Percentiles rank a stretch among this genome's conserved stretches.
These are phyloP conservation scores for Aptenodytes patagonicus DNA, from an alignment of 2,113 vertebrate species.

Conservation along the genomic window DNA sequence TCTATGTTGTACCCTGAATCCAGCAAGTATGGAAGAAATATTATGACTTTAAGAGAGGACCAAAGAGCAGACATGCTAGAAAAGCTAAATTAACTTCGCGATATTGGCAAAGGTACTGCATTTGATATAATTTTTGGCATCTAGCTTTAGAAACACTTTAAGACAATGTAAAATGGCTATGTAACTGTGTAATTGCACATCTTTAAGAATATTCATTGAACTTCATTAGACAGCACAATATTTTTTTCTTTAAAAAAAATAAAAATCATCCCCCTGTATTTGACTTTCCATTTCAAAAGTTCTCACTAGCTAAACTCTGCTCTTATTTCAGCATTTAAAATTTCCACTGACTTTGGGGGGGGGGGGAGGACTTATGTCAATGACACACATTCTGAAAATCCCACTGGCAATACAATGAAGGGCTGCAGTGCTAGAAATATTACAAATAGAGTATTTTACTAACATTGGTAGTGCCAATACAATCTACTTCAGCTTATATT, in stretches of 20 bases:
- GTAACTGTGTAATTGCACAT: neutral
- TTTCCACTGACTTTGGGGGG: neutral
- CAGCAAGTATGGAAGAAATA: constrained; percentile 39
- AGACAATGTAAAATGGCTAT: neutral
- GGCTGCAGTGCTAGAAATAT: neutral
- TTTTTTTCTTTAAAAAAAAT: neutral
- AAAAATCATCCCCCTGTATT: neutral
- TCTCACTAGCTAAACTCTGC: neutral
- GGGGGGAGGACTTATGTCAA: neutral
- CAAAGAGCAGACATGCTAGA: neutral
- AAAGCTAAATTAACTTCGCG: neutral
- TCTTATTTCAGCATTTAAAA: neutral
- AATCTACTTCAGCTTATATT: neutral
- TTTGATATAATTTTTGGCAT: neutral
- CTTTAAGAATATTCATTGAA: neutral
- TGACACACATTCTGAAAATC: neutral
- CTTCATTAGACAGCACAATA: neutral
- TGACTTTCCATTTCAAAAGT: neutral
- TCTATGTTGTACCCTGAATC: neutral
- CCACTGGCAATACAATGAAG: neutral
- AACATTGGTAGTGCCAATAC: neutral
- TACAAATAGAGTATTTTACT: neutral
- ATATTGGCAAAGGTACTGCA: neutral
- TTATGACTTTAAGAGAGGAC: neutral
- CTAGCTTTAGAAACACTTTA: neutral